Evolutionary conservation across 2,113 vertebrate genomes (phyloP), one percentile per base, ranked within the genome.

Genomic region (Notothenia rossii): DNA sequence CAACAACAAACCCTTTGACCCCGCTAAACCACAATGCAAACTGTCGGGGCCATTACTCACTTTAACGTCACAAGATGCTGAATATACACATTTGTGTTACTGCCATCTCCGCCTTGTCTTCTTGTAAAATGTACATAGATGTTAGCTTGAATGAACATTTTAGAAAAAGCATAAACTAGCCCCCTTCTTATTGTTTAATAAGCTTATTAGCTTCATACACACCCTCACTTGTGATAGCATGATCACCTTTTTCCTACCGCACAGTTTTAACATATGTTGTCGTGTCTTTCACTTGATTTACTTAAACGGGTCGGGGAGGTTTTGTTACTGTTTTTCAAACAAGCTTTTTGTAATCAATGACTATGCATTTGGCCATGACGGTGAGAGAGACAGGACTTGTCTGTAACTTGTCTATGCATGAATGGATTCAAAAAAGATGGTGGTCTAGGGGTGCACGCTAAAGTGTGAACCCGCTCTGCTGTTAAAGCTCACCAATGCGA

Each of bases 301-400:
- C 86, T 85, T 68, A 77, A 84, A 78, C 33, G 56, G 85, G 29
- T 81, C 66, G 69, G 78, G 83, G 66, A 59, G 65, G 53, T 71
- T 77, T 78, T 76, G 33, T 73, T 69, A 22, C 49, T 10, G 20
- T 71, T 29, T 77, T 67, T 63, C 58, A 66, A 36, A 67, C 45
- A 75, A 79, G 40, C 22, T 68, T 78, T 40, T 67, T 86, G 74
- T 90, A 80, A 86, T 86, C 74, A 79, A 88, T 48, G 89, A 71
- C 76, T 87, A 77, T 91, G 89, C 83, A 85, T 93, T 86, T 84
- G 76, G 60, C 64, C 66, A 17, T 65, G 69, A 63, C 11, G 20
- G 40, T 49, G 79, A 90, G 85, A 82, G 71, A 88, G 69, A 69
- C 50, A 45, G 64, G 70, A 83, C 45, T 54, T 82, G 76, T 77